A percentile compares a stretch with the other conserved stretches of the same genome.
These are phyloP conservation scores for Jacana jacana DNA, from an alignment of 2,113 vertebrate genomes.

Conservation along the genomic window DNA sequence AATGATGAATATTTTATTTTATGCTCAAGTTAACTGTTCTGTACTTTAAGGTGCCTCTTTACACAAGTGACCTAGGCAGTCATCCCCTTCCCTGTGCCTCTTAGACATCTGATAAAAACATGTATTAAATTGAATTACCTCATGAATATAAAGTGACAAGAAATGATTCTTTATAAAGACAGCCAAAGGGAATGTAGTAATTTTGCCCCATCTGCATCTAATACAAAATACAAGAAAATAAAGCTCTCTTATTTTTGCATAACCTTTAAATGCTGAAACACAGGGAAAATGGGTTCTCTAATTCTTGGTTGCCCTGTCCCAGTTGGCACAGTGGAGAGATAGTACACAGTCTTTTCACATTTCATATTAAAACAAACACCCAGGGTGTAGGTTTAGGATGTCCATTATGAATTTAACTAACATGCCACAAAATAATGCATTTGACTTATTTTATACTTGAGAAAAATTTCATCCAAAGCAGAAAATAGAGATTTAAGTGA, in stretches of 20 bases:
- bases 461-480: background rate
- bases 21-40: background rate
- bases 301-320: background rate
- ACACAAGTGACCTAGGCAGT: background rate
- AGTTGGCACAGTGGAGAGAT: background rate
- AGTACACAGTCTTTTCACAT: background rate
- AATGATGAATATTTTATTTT: slow-evolving; percentile 4
- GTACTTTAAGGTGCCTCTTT: background rate
- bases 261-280: background rate
- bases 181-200: background rate
- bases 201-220: background rate
- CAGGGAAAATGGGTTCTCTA: background rate
- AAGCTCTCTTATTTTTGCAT: background rate
- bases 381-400: background rate
- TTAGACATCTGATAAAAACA: slow-evolving; percentile 13
- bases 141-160: slow-evolving; percentile 52
- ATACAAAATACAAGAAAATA: background rate
- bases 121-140: slow-evolving; percentile 11
- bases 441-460: background rate
- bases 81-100: background rate
- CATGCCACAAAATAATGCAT: background rate
- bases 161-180: slow-evolving; percentile 9
- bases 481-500: background rate
- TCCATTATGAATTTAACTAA: background rate
- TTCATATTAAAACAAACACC: background rate